Conservation (phyloP, 2,888 invertebrate species). For the Nematopogon swammerdamellus region DNA sequence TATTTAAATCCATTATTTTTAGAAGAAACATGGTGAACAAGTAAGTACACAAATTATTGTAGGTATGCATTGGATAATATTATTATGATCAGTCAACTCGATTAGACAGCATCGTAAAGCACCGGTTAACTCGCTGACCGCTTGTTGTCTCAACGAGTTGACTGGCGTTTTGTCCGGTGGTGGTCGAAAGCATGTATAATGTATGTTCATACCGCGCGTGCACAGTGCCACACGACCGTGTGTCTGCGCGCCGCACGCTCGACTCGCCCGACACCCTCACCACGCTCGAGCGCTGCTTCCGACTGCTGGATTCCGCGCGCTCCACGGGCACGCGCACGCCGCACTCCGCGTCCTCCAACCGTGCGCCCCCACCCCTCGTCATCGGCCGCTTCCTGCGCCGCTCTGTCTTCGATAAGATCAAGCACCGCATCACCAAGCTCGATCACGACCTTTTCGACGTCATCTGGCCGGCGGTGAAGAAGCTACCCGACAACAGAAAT, state of each 20-base stretch:
- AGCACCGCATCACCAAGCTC: conserved; percentile 71
- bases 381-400: conserved; percentile 74
- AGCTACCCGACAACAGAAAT: conserved; percentile 60
- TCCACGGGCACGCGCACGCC: conserved; percentile 52
- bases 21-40: too few species aligned
- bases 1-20: too few species aligned
- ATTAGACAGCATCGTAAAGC: too few species aligned
- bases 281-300: conserved; percentile 74
- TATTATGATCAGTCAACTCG: too few species aligned
- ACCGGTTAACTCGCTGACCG: too few species aligned
- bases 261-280: conserved; percentile 67
- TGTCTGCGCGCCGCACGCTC: conserved; percentile 70
- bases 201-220: too few species aligned
- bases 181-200: too few species aligned
- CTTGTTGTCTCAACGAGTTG: too few species aligned
- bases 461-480: conserved; percentile 86
- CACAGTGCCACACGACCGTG: conserved; percentile 70
- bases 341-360: conserved; percentile 57
- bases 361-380: conserved; percentile 45
- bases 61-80: too few species aligned
- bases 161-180: too few species aligned
- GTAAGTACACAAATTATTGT: too few species aligned
- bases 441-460: conserved; percentile 87
- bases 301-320: conserved; percentile 61
- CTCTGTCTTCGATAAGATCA: conserved; percentile 70